Conservation (phyloP, 1,140 invertebrate species). For the Pteromalus puparum region DNA sequence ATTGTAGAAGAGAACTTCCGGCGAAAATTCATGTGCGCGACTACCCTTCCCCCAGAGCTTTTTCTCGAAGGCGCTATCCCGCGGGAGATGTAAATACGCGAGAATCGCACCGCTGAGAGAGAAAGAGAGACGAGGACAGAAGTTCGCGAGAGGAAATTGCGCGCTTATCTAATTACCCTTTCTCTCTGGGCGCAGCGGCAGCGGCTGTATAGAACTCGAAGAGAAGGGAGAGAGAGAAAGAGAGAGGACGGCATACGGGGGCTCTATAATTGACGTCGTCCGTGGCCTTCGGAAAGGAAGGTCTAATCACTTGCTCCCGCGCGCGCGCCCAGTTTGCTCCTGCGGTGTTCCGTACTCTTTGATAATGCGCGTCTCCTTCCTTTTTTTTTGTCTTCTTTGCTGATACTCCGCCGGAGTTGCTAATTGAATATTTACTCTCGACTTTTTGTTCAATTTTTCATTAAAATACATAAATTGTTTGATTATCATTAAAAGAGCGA, state of each 20-base stretch:
- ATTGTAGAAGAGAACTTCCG: slow-evolving; percentile 54
- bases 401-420: background rate
- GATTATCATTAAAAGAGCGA: no score
- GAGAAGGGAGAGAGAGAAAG: slow-evolving; percentile 3
- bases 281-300: slow-evolving; percentile 49
- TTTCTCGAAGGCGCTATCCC: slow-evolving; percentile 59
- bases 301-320: slow-evolving; percentile 41
- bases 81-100: slow-evolving; percentile 74
- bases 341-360: slow-evolving; percentile 6
- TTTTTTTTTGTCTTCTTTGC: background rate
- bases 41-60: slow-evolving; percentile 45
- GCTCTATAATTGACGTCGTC: slow-evolving; percentile 52
- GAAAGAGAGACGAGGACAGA: slow-evolving; percentile 64
- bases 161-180: slow-evolving; percentile 73
- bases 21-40: slow-evolving; percentile 24
- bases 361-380: background rate
- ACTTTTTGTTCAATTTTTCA: background rate
- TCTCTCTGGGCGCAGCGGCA: background rate
- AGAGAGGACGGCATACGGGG: background rate
- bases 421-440: slow-evolving; percentile 22
- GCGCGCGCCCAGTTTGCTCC: background rate
- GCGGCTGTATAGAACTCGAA: background rate
- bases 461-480: no score
- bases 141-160: slow-evolving; percentile 69
- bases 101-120: slow-evolving; percentile 70